Evolutionary conservation across 2,113 vertebrate species (phyloP), one percentile per base, ranked within the genome.

Genomic region (Myotis brandtii): DNA sequence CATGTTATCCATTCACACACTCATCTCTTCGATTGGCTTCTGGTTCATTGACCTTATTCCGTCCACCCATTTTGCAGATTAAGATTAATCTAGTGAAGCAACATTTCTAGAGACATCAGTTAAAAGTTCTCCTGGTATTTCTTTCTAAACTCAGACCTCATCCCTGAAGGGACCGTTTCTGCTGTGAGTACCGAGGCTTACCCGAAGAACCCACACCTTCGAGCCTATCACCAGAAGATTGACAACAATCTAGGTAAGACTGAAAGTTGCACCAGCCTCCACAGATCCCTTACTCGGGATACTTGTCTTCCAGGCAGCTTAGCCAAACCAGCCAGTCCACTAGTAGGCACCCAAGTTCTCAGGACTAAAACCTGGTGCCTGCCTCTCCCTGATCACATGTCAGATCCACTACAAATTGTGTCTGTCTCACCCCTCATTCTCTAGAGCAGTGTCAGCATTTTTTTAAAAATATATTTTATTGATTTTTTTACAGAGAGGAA

Each of bases 231-330:
- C 95, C 98, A 99, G 93, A 99, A 99, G 95, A 99, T 99, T 7
- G 99, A 99, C 98, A 98, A 88, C 40, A 99, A 99, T 96, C 98
- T 99, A 73, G 99, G 99, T 99, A 98, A 98, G 98, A 40, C 23
- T 11, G 3, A 25, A 27, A 48, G 13, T 43, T 48, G 2, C 9
- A 4, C 23, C 32, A 72, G 6, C 86, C 52, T 91, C 52, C 6
- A 1, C 18, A 27, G 18, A 23, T 50, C 43, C 30, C 30, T 56
- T 56, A 46, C 6, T 72, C 11, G 1, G 34, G 43, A 27, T 32
- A 9, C 34, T 43, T 43, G 30, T 67, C 30, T 54, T 62, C 59
- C 23, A 46, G 4, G 21, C 23, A 43, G 12, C n/a, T 25, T 0
- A 0, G 27, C 14, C 0, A 0, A 48, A 50, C 72, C 77, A 64